Evolutionary conservation across 2,888 invertebrate species (phyloP), one percentile per base, ranked within the genome.

Genomic region (Synergus itoensis): DNA sequence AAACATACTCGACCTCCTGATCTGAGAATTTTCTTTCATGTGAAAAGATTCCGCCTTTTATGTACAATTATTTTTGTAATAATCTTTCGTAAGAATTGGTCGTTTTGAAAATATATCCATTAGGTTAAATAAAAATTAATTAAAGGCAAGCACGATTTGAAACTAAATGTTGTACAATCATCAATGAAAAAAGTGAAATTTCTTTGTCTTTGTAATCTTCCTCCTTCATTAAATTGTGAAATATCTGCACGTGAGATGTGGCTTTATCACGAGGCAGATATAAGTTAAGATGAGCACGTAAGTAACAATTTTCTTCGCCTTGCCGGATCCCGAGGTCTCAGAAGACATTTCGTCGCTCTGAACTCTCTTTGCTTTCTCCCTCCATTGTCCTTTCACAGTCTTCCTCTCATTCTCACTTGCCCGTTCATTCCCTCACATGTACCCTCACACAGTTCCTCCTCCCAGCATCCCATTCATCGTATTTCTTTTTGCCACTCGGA

Each of bases 261-360:
- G 79, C 78, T 80, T 84, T 84, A 80, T 77, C 69, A 67, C 28
- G 78, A 73, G 57, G 76, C 53, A 64, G 62, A 48, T 77, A 60
- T 63, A 78, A 79, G 82, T 81, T 78, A 81, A 78, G 53, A 60
- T 81, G 81, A 80, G 81, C 82, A 79, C 84, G 84, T 79, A 79
- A 78, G 82, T 82, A 81, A 82, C 80, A 83, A 84, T 83, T 83
- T 83, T 79, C 79, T 81, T 80, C 78, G 80, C 73, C 60, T 69
- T 41, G 76, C 63, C 76, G 80, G 77, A 81, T 82, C 81, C n/a
- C n/a, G 48, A 73, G 53, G 53, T 73, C 53, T 80, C 60, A 76
- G 78, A 80, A 75, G 77, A 80, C 82, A 78, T 77, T 80, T 81
- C 81, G 79, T 83, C 82, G 80, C 76, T 76, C 76, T 45, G 77